phyloP scores from a whole-genome alignment of 2,797 vertebrate genomes.

The Carcharodon carcharias region DNA sequence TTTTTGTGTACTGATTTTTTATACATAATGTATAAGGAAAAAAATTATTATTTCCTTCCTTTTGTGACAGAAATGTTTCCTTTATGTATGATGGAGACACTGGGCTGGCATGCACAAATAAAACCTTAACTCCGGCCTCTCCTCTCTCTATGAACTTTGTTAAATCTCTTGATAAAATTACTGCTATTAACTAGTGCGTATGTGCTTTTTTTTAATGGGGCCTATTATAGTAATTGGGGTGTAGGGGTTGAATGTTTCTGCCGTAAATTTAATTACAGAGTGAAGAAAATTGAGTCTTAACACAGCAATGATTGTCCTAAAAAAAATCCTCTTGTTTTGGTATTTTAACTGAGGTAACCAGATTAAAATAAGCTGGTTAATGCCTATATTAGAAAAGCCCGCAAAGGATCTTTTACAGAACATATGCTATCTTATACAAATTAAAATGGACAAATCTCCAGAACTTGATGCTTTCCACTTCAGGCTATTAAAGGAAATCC shows the following conservation, averaged over 20 bases:
- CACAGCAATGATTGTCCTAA: neutral
- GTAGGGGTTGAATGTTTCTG: neutral
- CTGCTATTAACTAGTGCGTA: neutral
- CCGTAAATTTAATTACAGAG: neutral
- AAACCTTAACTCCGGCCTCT: constrained; percentile 25
- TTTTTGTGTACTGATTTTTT: neutral
- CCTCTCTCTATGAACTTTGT: neutral
- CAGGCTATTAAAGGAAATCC: neutral
- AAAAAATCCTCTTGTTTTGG: neutral
- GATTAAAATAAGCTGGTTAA: neutral
- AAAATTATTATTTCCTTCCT: neutral
- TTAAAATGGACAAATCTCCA: neutral
- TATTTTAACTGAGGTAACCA: constrained; percentile 11
- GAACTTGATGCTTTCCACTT: neutral
- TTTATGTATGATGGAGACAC: neutral
- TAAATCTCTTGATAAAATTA: neutral
- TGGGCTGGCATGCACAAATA: neutral
- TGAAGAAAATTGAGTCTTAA: neutral
- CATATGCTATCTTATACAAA: neutral
- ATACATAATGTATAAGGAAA: neutral
- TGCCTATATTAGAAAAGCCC: neutral
- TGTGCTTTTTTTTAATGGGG: neutral
- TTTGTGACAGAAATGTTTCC: neutral
- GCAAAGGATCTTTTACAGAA: neutral
- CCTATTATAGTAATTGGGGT: neutral